These are phyloP conservation scores for Leptopilina drosophilae DNA, from an alignment of 2,888 invertebrate species.

Conservation along the genomic window DNA sequence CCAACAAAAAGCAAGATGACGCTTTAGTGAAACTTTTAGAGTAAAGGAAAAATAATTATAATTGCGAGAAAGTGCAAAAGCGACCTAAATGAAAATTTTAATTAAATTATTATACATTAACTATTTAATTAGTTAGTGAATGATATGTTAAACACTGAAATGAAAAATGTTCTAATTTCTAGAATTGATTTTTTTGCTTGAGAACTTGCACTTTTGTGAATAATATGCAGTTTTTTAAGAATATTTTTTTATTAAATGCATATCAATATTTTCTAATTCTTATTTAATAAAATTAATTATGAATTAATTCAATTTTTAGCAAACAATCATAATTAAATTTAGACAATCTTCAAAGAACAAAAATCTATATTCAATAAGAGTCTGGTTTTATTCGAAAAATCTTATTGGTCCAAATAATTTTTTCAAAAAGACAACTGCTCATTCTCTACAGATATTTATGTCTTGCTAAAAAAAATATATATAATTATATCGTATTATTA, in stretches of 20 bases:
- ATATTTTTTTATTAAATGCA: neutral
- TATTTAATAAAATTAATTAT: no score
- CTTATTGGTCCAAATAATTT: neutral
- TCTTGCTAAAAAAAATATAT: no score
- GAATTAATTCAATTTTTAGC: no score
- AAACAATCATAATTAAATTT: neutral
- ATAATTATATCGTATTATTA: no score
- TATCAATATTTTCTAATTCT: neutral
- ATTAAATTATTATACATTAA: neutral
- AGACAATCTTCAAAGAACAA: neutral
- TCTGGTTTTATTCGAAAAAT: neutral
- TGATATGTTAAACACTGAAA: neutral
- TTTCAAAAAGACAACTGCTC: no score
- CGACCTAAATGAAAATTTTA: slow-evolving; percentile 18
- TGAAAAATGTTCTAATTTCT: neutral
- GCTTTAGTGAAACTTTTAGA: slow-evolving; percentile 33
- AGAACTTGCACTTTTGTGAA: slow-evolving; percentile 5
- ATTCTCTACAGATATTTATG: no score
- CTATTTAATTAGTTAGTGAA: neutral
- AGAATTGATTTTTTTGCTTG: neutral
- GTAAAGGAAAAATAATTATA: slow-evolving; percentile 11
- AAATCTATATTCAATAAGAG: neutral
- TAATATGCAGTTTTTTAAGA: neutral
- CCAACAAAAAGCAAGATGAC: neutral
- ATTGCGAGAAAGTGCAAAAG: neutral